Conservation (phyloP, 2,113 vertebrate species). For the Rattus rattus region DNA sequence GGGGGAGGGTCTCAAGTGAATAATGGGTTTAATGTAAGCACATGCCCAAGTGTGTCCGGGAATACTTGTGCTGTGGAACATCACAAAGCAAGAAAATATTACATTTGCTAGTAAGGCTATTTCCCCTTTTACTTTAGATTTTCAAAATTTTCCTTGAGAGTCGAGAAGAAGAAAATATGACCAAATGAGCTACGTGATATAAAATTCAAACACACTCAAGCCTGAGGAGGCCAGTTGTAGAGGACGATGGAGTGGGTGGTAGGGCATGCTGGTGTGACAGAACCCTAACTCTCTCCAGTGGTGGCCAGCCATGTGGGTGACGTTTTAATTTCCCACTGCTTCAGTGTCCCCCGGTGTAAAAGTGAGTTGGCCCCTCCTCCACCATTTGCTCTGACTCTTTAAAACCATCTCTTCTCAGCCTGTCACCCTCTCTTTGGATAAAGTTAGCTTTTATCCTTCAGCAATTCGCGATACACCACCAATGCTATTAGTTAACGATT, state of each 20-base stretch:
- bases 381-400: too few species aligned
- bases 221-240: accelerated
- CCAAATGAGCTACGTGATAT: not conserved
- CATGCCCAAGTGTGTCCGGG: accelerated
- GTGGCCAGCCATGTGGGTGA: accelerated
- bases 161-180: not conserved
- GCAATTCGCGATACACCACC: accelerated
- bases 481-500: accelerated
- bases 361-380: too few species aligned
- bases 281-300: not conserved
- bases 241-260: accelerated
- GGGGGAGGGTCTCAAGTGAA: not conserved
- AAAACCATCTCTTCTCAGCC: too few species aligned
- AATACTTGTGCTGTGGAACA: too few species aligned
- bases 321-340: not conserved
- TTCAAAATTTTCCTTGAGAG: not conserved
- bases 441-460: not conserved
- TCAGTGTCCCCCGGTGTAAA: not conserved
- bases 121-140: not conserved
- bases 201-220: not conserved
- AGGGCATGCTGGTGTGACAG: accelerated
- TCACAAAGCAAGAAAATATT: not conserved
- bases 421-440: not conserved
- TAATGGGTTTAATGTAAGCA: not conserved
- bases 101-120: not conserved